Base-by-base conservation (phyloP, 2,888 invertebrate species). In the Villa cingulata region DNA sequence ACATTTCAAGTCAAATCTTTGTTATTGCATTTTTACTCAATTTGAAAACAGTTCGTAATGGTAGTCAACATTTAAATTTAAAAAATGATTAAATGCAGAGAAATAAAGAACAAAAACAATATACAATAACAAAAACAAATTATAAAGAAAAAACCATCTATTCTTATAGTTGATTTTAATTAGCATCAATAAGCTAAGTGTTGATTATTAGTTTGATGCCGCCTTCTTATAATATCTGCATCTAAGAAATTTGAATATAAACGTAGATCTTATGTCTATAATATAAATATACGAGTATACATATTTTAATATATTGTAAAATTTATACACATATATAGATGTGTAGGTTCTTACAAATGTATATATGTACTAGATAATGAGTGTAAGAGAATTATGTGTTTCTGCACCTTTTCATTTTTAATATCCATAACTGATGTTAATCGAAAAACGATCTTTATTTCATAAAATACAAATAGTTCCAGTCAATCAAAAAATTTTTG, bases 101-200 rank as follows among this genome's bases (percentile, higher is more conserved):
- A 23, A 23, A 23, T 23, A 23, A n/a, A n/a, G n/a, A n/a, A n/a
- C n/a, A n/a, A n/a, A n/a, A 23, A 23, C 23, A 23, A 23, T 23
- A 6, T 6, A 23, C 23, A 23, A 23, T n/a, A n/a, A n/a, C n/a
- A 23, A 23, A 23, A 23, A 23, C 23, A 23, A 23, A 23, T 37
- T 9, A 42, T 19, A 41, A 42, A 41, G 37, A 19, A 40, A 18
- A n/a, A 19, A 20, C 19, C 20, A 20, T 12, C 29, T 12, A 32
- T 12, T 12, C 43, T 49, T 48, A 48, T 48, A 51, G 51, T 48
- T 51, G 51, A 51, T 51, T 51, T 51, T 51, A 51, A 51, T 51
- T 51, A 51, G 48, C 51, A 37, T 49, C 49, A 51, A 51, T 51
- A 36, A 51, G 49, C 49, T 48, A 51, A 51, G 51, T 51, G 51